Evolutionary conservation across 1,140 invertebrate species (phyloP).

Genomic region (Drosophila sucinea): DNA sequence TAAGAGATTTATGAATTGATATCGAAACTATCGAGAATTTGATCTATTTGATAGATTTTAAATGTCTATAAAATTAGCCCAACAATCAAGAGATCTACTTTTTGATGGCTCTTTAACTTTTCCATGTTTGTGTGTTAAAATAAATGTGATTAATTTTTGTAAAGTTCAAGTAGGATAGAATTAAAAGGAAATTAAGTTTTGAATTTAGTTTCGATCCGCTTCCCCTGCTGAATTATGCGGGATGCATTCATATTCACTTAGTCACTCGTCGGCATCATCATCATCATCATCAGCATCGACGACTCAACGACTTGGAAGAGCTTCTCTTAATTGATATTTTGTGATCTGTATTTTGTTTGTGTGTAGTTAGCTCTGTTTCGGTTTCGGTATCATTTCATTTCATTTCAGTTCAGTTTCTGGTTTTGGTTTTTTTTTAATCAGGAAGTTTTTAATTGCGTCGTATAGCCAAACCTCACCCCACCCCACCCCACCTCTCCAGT

Average conservation of each 20-base stretch:
- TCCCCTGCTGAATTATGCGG: neutral
- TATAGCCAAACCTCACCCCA: constrained; percentile 55
- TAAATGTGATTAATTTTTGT: neutral
- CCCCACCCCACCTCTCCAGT: neutral
- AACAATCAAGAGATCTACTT: neutral
- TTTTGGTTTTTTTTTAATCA: constrained; percentile 64
- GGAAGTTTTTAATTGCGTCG: constrained; percentile 80
- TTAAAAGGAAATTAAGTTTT: neutral
- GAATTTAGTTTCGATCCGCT: neutral
- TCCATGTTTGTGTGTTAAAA: neutral
- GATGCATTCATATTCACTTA: constrained; percentile 59
- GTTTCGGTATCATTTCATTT: constrained; percentile 19
- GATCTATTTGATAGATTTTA: too few relatives aligned
- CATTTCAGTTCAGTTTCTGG: constrained; percentile 22
- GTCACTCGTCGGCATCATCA: constrained; percentile 34
- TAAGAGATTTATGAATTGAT: too few relatives aligned
- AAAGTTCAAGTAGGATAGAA: neutral
- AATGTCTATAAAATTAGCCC: too few relatives aligned
- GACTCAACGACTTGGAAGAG: constrained; percentile 5
- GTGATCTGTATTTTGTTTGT: constrained; percentile 16
- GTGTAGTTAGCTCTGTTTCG: constrained; percentile 26
- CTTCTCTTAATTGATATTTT: constrained; percentile 40
- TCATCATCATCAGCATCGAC: constrained; percentile 1
- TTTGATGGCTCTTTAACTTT: neutral
- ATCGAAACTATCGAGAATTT: too few relatives aligned